Conservation (phyloP, 2,888 invertebrate genomes). For the Agonum fuliginosum region DNA sequence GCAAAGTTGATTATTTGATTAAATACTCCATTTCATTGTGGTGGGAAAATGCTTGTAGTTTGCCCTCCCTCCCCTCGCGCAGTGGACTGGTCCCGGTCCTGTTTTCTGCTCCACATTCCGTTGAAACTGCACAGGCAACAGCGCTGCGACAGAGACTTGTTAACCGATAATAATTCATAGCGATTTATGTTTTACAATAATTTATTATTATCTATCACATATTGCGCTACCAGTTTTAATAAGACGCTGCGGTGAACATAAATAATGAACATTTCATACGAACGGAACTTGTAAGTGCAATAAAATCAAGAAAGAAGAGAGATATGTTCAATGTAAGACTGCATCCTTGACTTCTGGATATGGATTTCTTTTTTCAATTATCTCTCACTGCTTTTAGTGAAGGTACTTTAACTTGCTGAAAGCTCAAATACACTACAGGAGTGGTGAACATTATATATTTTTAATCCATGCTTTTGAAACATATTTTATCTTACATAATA, state of each 20-base stretch:
- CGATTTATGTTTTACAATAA: constrained; percentile 58
- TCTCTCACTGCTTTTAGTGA: neutral
- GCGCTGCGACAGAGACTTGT: constrained; percentile 50
- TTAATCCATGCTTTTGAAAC: neutral
- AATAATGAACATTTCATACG: constrained; percentile 51
- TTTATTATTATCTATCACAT: constrained; percentile 59
- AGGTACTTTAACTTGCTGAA: too few relatives aligned
- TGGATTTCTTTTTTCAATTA: neutral
- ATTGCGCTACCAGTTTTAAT: constrained; percentile 56
- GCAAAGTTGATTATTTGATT: constrained; percentile 63
- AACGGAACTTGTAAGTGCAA: constrained; percentile 48
- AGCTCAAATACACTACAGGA: too few relatives aligned
- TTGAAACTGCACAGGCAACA: neutral
- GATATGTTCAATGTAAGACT: neutral
- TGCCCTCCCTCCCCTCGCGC: neutral
- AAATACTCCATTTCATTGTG: constrained; percentile 59
- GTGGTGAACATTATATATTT: too few relatives aligned
- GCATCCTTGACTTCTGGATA: constrained; percentile 15
- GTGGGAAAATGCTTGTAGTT: constrained; percentile 48
- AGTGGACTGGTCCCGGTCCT: neutral
- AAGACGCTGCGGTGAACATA: constrained; percentile 39
- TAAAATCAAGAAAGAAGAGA: constrained; percentile 42
- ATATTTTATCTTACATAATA: too few relatives aligned
- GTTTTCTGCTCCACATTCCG: constrained; percentile 22
- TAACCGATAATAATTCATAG: constrained; percentile 57